A percentile compares a stretch with the other conserved stretches of the same genome.
Evolutionary conservation across 1,140 invertebrate genomes (phyloP).

Genomic region (Choristoneura fumiferana): DNA sequence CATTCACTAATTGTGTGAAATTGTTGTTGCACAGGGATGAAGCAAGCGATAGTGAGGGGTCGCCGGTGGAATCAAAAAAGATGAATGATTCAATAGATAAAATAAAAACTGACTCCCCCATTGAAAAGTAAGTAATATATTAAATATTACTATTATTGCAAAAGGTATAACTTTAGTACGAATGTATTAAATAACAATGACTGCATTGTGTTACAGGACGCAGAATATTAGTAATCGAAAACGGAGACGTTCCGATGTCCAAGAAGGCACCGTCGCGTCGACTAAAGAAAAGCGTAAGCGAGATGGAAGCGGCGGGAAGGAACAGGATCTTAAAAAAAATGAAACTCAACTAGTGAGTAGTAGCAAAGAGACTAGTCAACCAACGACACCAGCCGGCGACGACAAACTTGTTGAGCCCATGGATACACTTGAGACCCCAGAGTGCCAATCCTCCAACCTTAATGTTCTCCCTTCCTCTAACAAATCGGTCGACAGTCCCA

Average conservation of each 20-base stretch:
- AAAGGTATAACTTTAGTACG: no score
- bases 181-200: no score
- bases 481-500: neutral
- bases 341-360: conserved; percentile 20
- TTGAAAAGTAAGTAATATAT: conserved; percentile 38
- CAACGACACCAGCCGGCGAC: neutral
- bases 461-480: neutral
- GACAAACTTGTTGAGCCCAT: conserved; percentile 7
- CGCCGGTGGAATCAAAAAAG: conserved; percentile 29
- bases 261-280: conserved; percentile 49
- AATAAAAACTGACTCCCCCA: conserved; percentile 23
- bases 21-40: conserved; percentile 25
- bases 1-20: no score
- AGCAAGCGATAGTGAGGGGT: conserved; percentile 52
- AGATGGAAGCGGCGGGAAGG: conserved; percentile 26
- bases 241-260: conserved; percentile 53
- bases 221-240: conserved; percentile 38
- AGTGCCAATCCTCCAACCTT: neutral
- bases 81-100: conserved; percentile 45
- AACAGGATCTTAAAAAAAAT: conserved; percentile 23
- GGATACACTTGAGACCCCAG: conserved; percentile 1
- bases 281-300: conserved; percentile 46
- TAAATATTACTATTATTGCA: neutral
- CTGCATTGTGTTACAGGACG: conserved; percentile 41
- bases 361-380: conserved; percentile 16